phyloP scores from a whole-genome alignment of 2,888 invertebrate genomes.

The Hipparchia sbordonii region DNA sequence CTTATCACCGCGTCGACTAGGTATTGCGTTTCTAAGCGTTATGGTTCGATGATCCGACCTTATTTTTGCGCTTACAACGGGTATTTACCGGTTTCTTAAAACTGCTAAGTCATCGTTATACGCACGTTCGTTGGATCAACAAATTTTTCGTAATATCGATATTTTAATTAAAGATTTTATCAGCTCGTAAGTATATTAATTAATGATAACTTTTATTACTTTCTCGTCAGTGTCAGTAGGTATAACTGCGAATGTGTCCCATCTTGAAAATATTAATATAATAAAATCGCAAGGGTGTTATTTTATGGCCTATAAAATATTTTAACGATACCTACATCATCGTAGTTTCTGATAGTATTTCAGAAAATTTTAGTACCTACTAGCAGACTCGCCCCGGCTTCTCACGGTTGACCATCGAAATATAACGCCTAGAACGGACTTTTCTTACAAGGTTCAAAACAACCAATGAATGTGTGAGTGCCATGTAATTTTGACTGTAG shows the following conservation, averaged over 20 bases:
- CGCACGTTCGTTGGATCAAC: constrained; percentile 10
- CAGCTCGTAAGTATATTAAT: not conserved
- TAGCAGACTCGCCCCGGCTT: not conserved
- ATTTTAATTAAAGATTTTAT: constrained; percentile 12
- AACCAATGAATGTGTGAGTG: too few relatives aligned
- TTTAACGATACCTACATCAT: not conserved
- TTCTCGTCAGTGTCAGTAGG: not conserved
- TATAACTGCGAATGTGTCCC: not conserved
- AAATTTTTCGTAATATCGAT: constrained; percentile 6
- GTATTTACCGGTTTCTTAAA: not conserved
- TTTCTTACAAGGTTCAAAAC: too few relatives aligned
- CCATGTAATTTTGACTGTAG: too few relatives aligned
- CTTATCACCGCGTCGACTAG: too few relatives aligned
- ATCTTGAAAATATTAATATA: not conserved
- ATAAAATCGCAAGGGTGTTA: not conserved
- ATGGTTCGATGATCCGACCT: not conserved
- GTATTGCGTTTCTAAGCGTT: too few relatives aligned
- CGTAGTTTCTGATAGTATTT: not conserved
- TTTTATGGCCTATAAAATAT: constrained; percentile 1
- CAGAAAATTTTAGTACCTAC: not conserved
- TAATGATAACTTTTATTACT: constrained; percentile 7
- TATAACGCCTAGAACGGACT: too few relatives aligned
- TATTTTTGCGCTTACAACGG: not conserved
- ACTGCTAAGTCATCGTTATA: constrained; percentile 1
- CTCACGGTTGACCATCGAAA: too few relatives aligned